Evolutionary conservation across 1,140 invertebrate species (phyloP), one percentile per base, ranked within the genome.

Genomic region (Apis dorsata): DNA sequence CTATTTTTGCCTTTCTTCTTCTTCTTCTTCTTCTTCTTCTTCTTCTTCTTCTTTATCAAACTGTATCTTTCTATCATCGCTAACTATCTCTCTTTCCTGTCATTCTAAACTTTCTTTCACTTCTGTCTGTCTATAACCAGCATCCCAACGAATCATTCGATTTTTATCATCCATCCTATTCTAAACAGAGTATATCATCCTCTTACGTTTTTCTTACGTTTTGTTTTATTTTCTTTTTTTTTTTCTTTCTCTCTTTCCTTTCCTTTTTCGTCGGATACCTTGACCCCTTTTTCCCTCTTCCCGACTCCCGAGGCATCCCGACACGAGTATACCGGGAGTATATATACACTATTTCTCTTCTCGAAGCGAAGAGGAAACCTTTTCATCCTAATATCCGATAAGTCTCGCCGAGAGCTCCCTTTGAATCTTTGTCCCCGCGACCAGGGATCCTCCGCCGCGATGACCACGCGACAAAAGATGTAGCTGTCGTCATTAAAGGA

Each of bases 1-100:
- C 70, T 87, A 17, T 86, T 19, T 81, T 24, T 79, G 12, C 24
- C 21, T 77, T 49, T 66, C 28, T 60, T 15, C n/a, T 3, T 55
- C 53, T 60, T 55, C 65, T 1, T 77, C 28, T 60, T 15, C n/a
- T 3, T 55, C 53, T 60, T 55, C 65, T 1, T 77, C 24, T 49
- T 66, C 28, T 60, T 15, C n/a, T 3, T 55, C 53, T 60, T 55
- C 65, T 1, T 77, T 24, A 24, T 24, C 24, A 24, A 24, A 24
- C 51, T 77, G 10, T 78, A 4, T 70, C 53, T 60, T 65, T 13
- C 65, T n/a, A 28, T 86, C 51, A 15, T 76, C 24, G 65, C 74
- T 76, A 53, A 62, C 44, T 75, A 28, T 75, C 1, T 53, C 17
- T 79, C 66, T 70, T n/a, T 13, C 21, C 21, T 24, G 28, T 1